These are phyloP conservation scores for Ypsolopha sequella DNA, from an alignment of 2,888 invertebrate genomes.

Conservation along the genomic window DNA sequence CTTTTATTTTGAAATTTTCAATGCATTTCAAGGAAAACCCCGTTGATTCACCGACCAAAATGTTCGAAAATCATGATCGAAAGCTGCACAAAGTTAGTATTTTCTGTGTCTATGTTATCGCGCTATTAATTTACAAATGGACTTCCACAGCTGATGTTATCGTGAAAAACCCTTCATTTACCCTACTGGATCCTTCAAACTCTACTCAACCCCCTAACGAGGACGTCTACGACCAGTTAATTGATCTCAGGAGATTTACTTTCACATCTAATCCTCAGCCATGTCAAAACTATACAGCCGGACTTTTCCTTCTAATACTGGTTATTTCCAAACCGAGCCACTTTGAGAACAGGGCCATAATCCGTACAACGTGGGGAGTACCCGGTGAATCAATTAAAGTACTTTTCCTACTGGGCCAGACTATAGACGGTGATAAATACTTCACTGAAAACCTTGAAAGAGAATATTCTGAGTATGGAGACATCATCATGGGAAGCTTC, in stretches of 20 bases:
- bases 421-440: constrained; percentile 23
- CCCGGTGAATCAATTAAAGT: constrained; percentile 64
- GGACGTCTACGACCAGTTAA: constrained; percentile 43
- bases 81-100: too few species aligned
- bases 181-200: constrained; percentile 30
- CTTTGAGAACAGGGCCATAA: constrained; percentile 72
- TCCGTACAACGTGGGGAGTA: constrained; percentile 82
- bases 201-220: constrained; percentile 14
- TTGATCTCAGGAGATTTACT: constrained; percentile 72
- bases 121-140: too few species aligned
- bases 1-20: too few species aligned
- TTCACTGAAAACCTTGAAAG: constrained; percentile 12
- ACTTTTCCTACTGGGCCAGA: constrained; percentile 76
- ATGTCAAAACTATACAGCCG: constrained; percentile 49
- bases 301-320: constrained; percentile 72
- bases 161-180: constrained; percentile 26
- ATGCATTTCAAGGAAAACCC: too few species aligned
- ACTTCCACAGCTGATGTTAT: not conserved
- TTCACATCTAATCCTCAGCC: constrained; percentile 72
- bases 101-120: too few species aligned
- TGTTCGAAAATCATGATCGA: too few species aligned
- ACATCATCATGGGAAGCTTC: constrained; percentile 84
- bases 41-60: too few species aligned
- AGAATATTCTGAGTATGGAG: constrained; percentile 72
- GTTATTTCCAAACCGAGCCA: constrained; percentile 79